Evolutionary conservation across 2,113 vertebrate genomes (phyloP).

Genomic region (Lagopus muta): DNA sequence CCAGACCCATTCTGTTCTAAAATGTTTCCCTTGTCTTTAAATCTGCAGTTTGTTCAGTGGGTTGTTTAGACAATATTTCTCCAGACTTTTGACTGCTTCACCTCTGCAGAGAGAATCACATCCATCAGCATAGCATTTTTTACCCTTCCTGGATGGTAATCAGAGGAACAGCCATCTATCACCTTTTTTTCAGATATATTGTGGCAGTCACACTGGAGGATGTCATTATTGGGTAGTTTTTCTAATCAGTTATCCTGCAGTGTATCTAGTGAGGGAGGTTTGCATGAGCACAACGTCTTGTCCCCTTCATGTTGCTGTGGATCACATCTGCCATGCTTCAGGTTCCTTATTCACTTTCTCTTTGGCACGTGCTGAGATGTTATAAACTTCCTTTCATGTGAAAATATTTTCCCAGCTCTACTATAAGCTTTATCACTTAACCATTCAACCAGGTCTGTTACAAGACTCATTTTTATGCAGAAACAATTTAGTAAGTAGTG

Average conservation of each 20-base stretch:
- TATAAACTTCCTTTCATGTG: not conserved
- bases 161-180: not conserved
- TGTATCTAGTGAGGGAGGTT: not conserved
- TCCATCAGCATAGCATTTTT: not conserved
- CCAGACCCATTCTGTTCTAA: not conserved
- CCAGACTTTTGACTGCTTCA: not conserved
- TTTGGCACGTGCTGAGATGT: not conserved
- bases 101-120: not conserved
- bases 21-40: not conserved
- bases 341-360: not conserved
- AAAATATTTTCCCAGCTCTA: not conserved
- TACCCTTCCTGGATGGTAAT: not conserved
- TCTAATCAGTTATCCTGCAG: not conserved
- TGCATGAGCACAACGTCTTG: not conserved
- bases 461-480: not conserved
- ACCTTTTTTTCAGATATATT: not conserved
- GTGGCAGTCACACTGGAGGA: rapidly evolving
- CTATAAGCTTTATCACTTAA: not conserved
- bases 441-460: not conserved
- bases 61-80: not conserved
- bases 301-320: rapidly evolving
- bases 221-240: not conserved
- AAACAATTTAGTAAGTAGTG: not conserved
- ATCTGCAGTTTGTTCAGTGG: not conserved
- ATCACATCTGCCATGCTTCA: not conserved